Percentiles rank a stretch among this genome's conserved stretches.
Evolutionary conservation across 2,113 vertebrate species (phyloP).

Genomic region (Microtus oregoni): DNA sequence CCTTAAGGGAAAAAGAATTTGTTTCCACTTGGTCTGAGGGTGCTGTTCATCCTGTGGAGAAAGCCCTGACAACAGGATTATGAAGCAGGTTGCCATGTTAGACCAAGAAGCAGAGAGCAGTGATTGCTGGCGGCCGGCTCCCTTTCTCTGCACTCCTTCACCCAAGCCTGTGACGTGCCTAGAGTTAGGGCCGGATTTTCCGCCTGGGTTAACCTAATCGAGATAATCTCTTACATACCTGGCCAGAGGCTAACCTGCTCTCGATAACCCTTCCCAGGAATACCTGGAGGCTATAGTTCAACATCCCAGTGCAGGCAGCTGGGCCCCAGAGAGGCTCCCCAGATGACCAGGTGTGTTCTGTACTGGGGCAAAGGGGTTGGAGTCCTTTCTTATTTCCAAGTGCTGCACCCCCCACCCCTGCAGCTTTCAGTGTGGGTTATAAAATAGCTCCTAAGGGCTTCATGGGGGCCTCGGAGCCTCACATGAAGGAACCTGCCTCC

Average conservation of each 20-base stretch:
- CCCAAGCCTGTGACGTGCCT: neutral
- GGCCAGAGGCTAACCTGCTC: neutral
- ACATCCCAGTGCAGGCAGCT: neutral
- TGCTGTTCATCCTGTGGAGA: too few species aligned
- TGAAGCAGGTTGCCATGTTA: neutral
- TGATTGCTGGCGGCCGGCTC: neutral
- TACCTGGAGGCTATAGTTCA: neutral
- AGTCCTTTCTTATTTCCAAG: neutral
- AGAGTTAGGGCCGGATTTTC: too few species aligned
- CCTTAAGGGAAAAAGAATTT: neutral
- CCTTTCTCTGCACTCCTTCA: neutral
- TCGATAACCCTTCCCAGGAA: neutral
- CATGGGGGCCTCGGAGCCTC: neutral
- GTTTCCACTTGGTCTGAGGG: neutral
- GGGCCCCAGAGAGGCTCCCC: neutral
- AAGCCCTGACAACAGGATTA: neutral
- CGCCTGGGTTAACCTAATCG: neutral
- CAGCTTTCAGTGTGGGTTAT: neutral
- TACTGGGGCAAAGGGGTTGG: neutral
- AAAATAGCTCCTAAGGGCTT: neutral
- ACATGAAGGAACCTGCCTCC: neutral
- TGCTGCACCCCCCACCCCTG: accelerated
- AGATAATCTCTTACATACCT: neutral
- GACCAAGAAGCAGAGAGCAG: neutral
- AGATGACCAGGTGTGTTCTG: neutral